Evolutionary conservation across 2,797 vertebrate genomes (phyloP).

Genomic region (Saxicola maurus): DNA sequence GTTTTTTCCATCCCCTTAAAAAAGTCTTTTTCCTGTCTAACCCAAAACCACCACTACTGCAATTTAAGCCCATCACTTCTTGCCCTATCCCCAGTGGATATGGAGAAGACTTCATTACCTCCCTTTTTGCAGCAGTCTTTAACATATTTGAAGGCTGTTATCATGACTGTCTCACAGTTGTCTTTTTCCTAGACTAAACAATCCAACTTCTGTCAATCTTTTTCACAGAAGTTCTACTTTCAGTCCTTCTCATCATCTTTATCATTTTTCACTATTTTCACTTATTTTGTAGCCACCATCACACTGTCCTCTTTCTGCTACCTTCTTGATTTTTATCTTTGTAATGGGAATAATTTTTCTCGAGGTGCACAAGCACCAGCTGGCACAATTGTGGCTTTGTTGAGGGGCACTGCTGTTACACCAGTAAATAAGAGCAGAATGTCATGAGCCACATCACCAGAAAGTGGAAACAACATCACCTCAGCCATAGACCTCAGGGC

Average conservation of each 20-base stretch:
- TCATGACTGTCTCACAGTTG: slow-evolving; percentile 48
- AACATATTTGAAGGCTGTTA: slow-evolving; percentile 48
- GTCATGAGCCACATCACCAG: not conserved
- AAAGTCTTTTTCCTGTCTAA: slow-evolving; percentile 27
- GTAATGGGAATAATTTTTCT: not conserved
- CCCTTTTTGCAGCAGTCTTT: not conserved
- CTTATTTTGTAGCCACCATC: not conserved
- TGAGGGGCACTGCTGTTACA: not conserved
- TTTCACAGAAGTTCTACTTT: slow-evolving; percentile 5
- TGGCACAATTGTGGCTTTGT: not conserved
- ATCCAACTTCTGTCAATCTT: slow-evolving; percentile 43
- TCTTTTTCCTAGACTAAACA: slow-evolving; percentile 60
- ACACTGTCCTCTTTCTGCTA: not conserved
- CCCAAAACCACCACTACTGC: not conserved
- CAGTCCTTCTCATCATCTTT: not conserved
- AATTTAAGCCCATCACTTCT: slow-evolving; percentile 45
- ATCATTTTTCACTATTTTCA: not conserved
- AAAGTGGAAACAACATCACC: not conserved
- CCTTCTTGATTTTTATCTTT: not conserved
- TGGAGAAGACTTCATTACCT: slow-evolving; percentile 40
- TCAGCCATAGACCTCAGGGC: not conserved
- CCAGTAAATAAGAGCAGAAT: not conserved
- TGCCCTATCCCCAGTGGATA: slow-evolving; percentile 29
- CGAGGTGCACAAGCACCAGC: not conserved
- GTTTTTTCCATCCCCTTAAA: not conserved